Evolutionary conservation across 2,797 vertebrate genomes (phyloP).

Genomic region (Sarcoramphus papa): DNA sequence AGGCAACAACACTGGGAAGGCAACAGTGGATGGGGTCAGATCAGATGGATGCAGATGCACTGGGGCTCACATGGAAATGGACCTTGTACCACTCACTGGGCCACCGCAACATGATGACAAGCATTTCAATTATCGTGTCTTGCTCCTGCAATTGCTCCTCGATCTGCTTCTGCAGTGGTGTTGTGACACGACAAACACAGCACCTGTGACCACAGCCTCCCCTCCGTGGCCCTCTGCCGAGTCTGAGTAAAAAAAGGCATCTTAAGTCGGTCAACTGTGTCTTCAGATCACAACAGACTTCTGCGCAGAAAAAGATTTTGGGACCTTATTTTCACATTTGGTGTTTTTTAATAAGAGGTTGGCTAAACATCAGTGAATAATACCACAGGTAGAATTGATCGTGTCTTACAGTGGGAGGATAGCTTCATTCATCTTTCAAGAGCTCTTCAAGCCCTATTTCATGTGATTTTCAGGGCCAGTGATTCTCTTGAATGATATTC

Average conservation of each 20-base stretch:
- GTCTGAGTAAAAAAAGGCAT: not conserved
- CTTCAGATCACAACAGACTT: not conserved
- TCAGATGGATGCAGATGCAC: not conserved
- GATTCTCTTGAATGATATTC: not conserved
- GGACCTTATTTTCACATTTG: not conserved
- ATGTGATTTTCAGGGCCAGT: not conserved
- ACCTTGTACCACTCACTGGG: not conserved
- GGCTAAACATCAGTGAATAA: not conserved
- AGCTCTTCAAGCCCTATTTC: not conserved
- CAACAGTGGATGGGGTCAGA: not conserved
- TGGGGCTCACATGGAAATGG: not conserved
- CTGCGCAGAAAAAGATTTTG: not conserved
- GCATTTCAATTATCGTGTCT: not conserved
- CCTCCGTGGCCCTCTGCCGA: not conserved
- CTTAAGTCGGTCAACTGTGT: not conserved
- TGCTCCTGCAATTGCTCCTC: not conserved
- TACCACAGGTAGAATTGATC: not conserved
- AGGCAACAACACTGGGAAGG: not conserved
- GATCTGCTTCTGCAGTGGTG: not conserved
- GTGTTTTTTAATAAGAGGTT: not conserved
- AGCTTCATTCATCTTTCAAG: not conserved
- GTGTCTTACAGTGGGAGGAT: not conserved
- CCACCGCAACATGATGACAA: not conserved
- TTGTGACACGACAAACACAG: not conserved
- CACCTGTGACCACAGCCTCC: not conserved